Conservation (phyloP, 2,113 vertebrate genomes). For the Sinocyclocheilus maitianheensis region DNA sequence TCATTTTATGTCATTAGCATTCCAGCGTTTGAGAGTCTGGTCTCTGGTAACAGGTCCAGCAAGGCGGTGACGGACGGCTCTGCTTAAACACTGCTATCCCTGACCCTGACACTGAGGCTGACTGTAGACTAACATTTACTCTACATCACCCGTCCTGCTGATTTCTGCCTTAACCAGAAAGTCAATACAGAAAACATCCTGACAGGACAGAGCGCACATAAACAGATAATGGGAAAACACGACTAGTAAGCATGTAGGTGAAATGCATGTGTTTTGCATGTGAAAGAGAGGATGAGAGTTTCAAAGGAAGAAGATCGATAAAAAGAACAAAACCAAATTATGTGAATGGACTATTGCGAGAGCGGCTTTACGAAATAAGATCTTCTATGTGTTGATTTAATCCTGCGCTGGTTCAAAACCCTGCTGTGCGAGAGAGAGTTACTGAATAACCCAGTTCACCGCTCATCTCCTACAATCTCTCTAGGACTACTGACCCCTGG, state of each 20-base stretch:
- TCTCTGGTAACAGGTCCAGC: slow-evolving; percentile 1
- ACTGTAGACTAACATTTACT: slow-evolving; percentile 30
- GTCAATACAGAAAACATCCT: slow-evolving; percentile 38
- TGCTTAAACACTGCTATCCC: slow-evolving; percentile 43
- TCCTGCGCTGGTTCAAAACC: slow-evolving; percentile 29
- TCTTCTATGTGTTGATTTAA: slow-evolving; percentile 39
- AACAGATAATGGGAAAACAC: not conserved
- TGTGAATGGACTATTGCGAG: not conserved
- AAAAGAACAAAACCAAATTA: slow-evolving; percentile 20
- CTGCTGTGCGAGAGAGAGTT: slow-evolving; percentile 54
- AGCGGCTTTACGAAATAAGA: slow-evolving; percentile 14
- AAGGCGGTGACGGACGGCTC: not conserved
- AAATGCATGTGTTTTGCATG: not conserved
- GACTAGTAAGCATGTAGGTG: no score
- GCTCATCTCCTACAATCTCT: slow-evolving; percentile 47
- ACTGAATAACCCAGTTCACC: slow-evolving; percentile 54
- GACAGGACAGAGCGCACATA: slow-evolving; percentile 28
- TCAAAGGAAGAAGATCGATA: not conserved
- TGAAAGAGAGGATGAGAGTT: slow-evolving; percentile 1
- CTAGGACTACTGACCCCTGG: slow-evolving; percentile 42
- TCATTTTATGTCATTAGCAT: slow-evolving; percentile 3
- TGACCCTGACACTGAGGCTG: slow-evolving; percentile 18
- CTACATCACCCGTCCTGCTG: slow-evolving; percentile 31
- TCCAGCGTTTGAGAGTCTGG: not conserved
- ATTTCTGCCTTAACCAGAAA: slow-evolving; percentile 21